Conservation (phyloP, 2,113 vertebrate species). For the Rhea americana region DNA sequence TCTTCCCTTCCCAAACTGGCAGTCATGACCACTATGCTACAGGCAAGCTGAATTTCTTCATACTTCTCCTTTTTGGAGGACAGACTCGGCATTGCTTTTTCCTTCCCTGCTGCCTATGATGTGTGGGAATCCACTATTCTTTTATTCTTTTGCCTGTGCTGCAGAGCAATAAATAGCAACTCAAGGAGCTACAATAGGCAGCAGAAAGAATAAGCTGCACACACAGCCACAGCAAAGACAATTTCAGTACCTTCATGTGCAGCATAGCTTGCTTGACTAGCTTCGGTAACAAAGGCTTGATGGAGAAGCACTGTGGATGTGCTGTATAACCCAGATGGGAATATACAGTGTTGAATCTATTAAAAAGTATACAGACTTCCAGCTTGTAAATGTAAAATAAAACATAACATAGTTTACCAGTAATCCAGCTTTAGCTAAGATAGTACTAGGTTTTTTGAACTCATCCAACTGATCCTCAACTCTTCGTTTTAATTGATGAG, state of each 20-base stretch:
- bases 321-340: not conserved
- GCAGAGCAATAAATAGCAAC: not conserved
- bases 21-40: not conserved
- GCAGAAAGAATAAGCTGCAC: not conserved
- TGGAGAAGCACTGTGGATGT: not conserved
- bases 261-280: not conserved
- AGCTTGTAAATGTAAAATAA: not conserved
- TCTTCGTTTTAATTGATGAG: not conserved
- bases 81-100: not conserved
- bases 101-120: not conserved
- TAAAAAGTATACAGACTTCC: not conserved
- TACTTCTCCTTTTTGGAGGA: not conserved
- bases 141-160: not conserved
- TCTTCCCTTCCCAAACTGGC: not conserved
- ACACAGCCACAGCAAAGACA: not conserved
- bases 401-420: not conserved
- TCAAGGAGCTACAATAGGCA: not conserved
- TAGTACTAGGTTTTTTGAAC: not conserved
- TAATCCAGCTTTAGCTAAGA: not conserved
- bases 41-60: not conserved
- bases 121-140: not conserved
- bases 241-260: not conserved
- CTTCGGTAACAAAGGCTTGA: not conserved
- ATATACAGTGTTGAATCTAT: not conserved
- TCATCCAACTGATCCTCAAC: not conserved